Evolutionary conservation across 2,113 vertebrate genomes (phyloP), one percentile per base, ranked within the genome.

Genomic region (Brienomyrus brachyistius): DNA sequence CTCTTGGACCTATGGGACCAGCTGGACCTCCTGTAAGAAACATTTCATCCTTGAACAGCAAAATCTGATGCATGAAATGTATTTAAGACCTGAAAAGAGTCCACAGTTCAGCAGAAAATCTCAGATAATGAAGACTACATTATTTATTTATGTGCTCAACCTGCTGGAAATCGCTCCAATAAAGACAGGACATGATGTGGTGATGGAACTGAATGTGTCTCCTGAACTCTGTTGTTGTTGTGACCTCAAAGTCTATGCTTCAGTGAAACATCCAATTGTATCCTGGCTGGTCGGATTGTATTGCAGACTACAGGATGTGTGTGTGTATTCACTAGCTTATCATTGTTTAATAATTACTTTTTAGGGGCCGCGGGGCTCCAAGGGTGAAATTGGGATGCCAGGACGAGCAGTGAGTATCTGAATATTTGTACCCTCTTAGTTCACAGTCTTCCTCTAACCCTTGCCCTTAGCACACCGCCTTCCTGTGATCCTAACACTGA

Each of bases 331-430:
- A 31, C 9, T 27, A 70, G 10, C 27, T 31, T 70, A 70, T 70
- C 62, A 1, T 70, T 70, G 1, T 70, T 50, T 85, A 8, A 85
- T 50, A 54, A 52, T 15, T 19, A 2, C 31, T 88, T 11, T 88
- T 2, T 92, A 99, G 98, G 98, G 98, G 66, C 94, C 94, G 83
- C 23, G 92, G 0, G 98, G 98, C 23, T 91, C 93, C 77, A 99
- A 99, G 88, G 98, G 98, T 90, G 98, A 99, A 93, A 97, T 99
- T 0, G 98, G 98, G 90, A 94, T 99, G 88, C 98, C 98, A 0
- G 98, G 98, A 89, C 95, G 98, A 93, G 97, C 98, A 0, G 98
- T 99, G 92, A 97, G 97, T 94, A 86, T 21, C 35, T 62, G 31
- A 80, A 19, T 35, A 80, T 35, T 80, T 80, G 74, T 40, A 35